phyloP scores from a whole-genome alignment of 2,888 invertebrate species.

The Ophraella communa region DNA sequence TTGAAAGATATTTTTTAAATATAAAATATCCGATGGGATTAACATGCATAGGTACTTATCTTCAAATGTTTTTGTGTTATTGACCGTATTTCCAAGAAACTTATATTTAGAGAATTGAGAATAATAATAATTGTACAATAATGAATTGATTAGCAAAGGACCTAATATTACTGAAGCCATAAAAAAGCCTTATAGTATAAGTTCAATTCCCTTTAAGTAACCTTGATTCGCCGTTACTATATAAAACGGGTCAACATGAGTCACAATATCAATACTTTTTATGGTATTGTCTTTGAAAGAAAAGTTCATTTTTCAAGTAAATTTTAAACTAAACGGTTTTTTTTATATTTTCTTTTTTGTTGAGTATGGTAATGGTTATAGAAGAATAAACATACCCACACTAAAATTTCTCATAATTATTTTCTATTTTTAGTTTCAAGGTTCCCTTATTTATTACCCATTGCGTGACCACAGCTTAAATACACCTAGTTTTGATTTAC shows the following conservation, averaged over 20 bases:
- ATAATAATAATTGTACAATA: background rate
- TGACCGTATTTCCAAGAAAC: background rate
- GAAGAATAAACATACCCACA: too few relatives aligned
- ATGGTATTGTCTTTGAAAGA: background rate
- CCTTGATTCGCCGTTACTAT: background rate
- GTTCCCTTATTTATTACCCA: too few relatives aligned
- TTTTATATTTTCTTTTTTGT: background rate
- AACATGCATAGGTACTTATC: too few relatives aligned
- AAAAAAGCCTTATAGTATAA: background rate
- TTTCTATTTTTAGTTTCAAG: too few relatives aligned
- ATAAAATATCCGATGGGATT: too few relatives aligned
- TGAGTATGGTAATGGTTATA: background rate
- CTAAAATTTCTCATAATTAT: too few relatives aligned
- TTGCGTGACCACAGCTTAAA: too few relatives aligned
- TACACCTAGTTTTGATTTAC: too few relatives aligned
- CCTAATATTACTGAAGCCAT: background rate
- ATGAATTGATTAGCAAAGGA: background rate
- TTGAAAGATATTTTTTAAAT: background rate
- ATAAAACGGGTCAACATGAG: background rate
- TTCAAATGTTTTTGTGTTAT: too few relatives aligned
- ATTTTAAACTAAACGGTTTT: background rate
- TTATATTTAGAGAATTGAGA: background rate
- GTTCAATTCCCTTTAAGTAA: background rate
- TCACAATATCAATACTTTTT: background rate
- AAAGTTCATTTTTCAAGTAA: background rate